Percentiles rank a stretch among this genome's conserved stretches.
Evolutionary conservation across 1,140 invertebrate genomes (phyloP).

Genomic region (Zaprionus gabonicus): DNA sequence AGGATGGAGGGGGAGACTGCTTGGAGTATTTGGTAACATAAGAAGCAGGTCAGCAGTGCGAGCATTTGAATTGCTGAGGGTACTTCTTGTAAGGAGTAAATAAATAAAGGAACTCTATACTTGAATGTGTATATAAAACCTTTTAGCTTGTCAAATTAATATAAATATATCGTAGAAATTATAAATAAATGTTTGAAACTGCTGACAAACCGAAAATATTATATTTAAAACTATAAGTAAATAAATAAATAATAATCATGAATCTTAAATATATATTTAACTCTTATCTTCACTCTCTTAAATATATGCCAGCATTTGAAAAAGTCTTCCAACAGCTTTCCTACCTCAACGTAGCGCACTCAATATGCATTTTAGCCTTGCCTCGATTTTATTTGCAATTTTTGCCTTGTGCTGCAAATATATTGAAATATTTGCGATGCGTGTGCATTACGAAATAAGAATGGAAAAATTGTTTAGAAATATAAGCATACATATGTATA

Average conservation of each 20-base stretch:
- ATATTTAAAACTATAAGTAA: no score
- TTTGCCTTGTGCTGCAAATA: constrained; percentile 42
- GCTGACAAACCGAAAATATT: no score
- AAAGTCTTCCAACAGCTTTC: background rate
- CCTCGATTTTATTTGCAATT: constrained; percentile 17
- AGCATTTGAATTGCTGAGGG: background rate
- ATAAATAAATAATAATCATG: no score
- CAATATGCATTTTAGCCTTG: background rate
- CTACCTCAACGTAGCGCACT: constrained; percentile 18
- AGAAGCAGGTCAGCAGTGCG: constrained; percentile 13
- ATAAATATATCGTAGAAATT: no score
- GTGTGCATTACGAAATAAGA: constrained; percentile 44
- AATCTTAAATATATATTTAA: no score
- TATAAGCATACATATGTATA: constrained; percentile 20
- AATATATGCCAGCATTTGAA: background rate
- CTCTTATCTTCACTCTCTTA: background rate
- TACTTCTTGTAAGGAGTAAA: background rate
- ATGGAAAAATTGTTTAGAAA: constrained; percentile 63
- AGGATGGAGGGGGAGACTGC: background rate
- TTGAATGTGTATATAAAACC: no score
- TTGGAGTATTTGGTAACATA: background rate
- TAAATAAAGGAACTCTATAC: background rate
- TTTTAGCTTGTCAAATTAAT: background rate
- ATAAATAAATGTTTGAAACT: no score
- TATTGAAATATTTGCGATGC: constrained; percentile 57